Base-by-base conservation (phyloP, 2,113 vertebrate species). In the Neolamprologus modestus region DNA sequence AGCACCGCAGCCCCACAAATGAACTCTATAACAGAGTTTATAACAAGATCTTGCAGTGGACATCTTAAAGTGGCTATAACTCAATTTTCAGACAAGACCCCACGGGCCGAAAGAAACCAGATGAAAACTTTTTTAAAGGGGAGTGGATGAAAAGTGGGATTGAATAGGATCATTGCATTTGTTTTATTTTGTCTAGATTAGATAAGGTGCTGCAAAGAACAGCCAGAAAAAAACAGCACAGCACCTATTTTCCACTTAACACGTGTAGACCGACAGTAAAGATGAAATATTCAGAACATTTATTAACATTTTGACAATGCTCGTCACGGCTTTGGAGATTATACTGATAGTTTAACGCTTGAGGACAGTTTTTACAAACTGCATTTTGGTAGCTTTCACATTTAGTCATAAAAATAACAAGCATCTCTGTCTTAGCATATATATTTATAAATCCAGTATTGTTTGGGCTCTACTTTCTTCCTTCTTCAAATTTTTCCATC, bases 1-100 rank as follows among this genome's bases (percentile, higher is more conserved):
- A 84, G 28, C 63, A 12, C 66, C 80, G 78, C 37, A 57, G 55
- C n/a, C 33, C 59, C 5, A 13, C 5, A 8, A 88, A 90, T 90
- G 71, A 93, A 92, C 89, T 90, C 66, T 52, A 35, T 76, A 61
- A 78, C 71, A 28, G 78, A 83, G 79, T 91, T 89, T 33, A 85
- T 66, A 85, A 87, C 81, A 78, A 81, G 54, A 82, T 88, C 40
- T 84, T 54, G 37, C 59, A 83, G 87, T 42, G 54, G 91, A 90
- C 37, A 88, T 85, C 35, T 84, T 86, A 82, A 90, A 82, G 53
- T 66, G 73, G 85, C 47, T 7, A 42, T 84, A 86, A 78, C 79
- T 92, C 52, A 61, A 87, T 89, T 92, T 89, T 87, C 81, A 86
- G 81, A 68, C 47, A 2, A 37, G 42, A 59, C n/a, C 47, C 42